These are phyloP conservation scores for Stomorhina lunata DNA, from an alignment of 2,888 invertebrate genomes.

Conservation along the genomic window DNA sequence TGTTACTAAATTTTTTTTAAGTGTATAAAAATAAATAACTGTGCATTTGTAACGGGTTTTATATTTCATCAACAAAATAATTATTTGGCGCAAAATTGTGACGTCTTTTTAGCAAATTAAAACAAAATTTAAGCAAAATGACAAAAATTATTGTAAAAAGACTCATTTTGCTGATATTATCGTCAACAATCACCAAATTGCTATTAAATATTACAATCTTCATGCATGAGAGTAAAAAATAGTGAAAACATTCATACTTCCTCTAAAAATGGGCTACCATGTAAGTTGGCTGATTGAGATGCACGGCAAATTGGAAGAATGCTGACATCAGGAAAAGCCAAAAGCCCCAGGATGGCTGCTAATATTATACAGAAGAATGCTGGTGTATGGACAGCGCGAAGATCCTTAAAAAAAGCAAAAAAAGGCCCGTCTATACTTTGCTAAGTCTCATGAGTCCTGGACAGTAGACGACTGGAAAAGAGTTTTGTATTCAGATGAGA, in stretches of 20 bases:
- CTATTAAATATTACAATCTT: neutral
- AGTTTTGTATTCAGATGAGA: neutral
- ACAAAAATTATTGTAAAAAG: too few species aligned
- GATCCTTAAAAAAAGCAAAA: neutral
- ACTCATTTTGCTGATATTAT: too few species aligned
- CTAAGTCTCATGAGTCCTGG: neutral
- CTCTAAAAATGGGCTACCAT: neutral
- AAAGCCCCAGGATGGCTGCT: neutral
- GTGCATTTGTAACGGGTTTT: too few species aligned
- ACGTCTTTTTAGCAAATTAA: too few species aligned
- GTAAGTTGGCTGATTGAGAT: neutral
- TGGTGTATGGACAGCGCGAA: neutral
- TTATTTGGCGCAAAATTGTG: too few species aligned
- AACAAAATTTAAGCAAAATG: too few species aligned
- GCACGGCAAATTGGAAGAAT: neutral
- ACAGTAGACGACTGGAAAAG: conserved; percentile 19
- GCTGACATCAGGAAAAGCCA: neutral
- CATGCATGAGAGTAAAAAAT: neutral
- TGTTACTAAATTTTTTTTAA: too few species aligned
- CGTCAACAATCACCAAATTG: too few species aligned
- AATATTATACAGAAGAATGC: neutral
- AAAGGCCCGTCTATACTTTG: neutral
- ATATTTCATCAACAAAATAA: too few species aligned
- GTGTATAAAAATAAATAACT: too few species aligned
- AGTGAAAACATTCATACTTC: neutral